phyloP scores from a whole-genome alignment of 64 coral and sea anemone genomes.

The Acropora tenuis region DNA sequence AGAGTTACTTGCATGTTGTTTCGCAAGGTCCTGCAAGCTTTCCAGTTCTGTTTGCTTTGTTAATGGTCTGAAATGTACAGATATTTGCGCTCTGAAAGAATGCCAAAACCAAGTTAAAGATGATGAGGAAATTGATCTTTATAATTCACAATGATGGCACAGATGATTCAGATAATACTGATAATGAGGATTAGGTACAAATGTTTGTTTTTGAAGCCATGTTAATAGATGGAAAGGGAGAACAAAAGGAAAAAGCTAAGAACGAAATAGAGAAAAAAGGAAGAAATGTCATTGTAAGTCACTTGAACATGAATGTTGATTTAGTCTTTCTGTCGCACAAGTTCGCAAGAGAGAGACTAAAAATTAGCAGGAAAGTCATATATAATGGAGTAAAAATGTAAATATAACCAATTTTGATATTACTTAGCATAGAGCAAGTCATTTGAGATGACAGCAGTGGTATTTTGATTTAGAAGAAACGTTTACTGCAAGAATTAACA shows the following conservation, averaged over 20 bases:
- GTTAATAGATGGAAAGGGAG: background rate
- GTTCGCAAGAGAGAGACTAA: background rate
- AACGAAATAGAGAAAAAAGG: no score
- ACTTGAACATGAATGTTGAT: background rate
- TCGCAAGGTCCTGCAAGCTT: background rate
- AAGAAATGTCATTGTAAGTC: background rate
- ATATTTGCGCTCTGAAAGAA: background rate
- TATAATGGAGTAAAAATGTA: slow-evolving; percentile 4
- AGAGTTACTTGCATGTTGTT: background rate
- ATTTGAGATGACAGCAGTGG: background rate
- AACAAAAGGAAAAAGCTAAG: background rate
- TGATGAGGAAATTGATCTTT: background rate
- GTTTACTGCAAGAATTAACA: slow-evolving; percentile 7
- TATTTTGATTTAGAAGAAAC: background rate
- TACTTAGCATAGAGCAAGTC: background rate
- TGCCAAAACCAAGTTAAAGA: background rate
- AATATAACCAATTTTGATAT: slow-evolving; percentile 6
- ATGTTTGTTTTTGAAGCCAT: background rate
- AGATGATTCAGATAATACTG: background rate
- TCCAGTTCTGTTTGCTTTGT: background rate
- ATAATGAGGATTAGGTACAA: no score
- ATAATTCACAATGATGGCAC: background rate
- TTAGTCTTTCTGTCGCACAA: background rate
- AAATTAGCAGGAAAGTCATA: background rate
- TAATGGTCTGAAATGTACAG: background rate